Conservation (phyloP, 2,888 invertebrate genomes). For the Tachystola acroxantha region DNA sequence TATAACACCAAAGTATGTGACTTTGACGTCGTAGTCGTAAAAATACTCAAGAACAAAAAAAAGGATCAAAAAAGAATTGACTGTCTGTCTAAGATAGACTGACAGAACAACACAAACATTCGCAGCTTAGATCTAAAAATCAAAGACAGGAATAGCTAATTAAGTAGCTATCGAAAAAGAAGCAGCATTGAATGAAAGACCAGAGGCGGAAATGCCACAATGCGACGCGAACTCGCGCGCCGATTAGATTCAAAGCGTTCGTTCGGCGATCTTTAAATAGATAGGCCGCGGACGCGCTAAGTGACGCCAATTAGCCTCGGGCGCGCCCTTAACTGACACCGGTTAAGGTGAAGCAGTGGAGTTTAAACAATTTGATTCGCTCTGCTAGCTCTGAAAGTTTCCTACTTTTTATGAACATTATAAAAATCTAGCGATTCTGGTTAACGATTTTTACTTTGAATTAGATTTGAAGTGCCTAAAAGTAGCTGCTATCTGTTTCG, state of each 20-base stretch:
- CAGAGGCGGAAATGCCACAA: constrained; percentile 26
- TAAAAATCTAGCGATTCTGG: too few relatives aligned
- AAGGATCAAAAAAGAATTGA: too few relatives aligned
- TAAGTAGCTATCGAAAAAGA: constrained; percentile 9
- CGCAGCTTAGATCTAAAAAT: background rate
- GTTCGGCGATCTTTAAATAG: constrained; percentile 33
- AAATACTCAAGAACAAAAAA: too few relatives aligned
- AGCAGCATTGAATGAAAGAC: constrained; percentile 11
- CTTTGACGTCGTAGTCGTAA: too few relatives aligned
- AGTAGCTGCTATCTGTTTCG: too few relatives aligned
- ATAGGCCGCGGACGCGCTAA: constrained; percentile 45
- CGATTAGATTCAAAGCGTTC: constrained; percentile 23
- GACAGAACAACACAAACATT: too few relatives aligned
- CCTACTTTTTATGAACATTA: too few relatives aligned
- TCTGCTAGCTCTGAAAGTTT: too few relatives aligned
- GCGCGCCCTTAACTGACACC: constrained; percentile 32
- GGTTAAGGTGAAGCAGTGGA: constrained; percentile 10
- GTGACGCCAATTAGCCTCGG: constrained; percentile 44
- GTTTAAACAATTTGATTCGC: background rate
- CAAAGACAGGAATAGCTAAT: constrained; percentile 7
- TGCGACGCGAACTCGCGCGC: constrained; percentile 18
- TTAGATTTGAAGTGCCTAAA: too few relatives aligned
- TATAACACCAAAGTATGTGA: too few relatives aligned
- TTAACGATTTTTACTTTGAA: too few relatives aligned
- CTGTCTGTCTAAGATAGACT: background rate